Evolutionary conservation across 2,113 vertebrate species (phyloP), one percentile per base, ranked within the genome.

Genomic region (Pterocles burchelli): DNA sequence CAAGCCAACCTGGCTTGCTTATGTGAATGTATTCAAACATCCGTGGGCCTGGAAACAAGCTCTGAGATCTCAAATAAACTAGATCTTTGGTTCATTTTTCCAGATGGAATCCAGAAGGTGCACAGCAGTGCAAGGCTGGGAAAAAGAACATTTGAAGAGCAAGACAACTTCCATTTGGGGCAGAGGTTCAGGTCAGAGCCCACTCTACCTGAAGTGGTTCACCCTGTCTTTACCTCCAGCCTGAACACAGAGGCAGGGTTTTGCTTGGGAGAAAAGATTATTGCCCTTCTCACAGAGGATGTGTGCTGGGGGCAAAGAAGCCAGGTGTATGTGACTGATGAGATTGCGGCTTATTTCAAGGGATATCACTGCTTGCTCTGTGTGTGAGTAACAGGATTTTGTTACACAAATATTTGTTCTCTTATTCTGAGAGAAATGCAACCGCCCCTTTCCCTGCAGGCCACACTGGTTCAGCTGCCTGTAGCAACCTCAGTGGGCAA

Each of bases 271-370:
- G 43, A 36, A 36, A 74, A 45, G 20, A 28, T 49, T 28, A 36
- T 24, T 41, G 14, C 5, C 12, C 5, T 46, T 58, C 59, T 54
- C 38, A 20, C 38, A 0, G 1, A 63, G 2, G 1, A 7, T 14
- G 12, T 26, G 52, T 65, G 41, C 33, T 6, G 3, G 16, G 19
- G n/a, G 10, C 10, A 66, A 54, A 33, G 75, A 78, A 52, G 7
- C 12, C 31, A 24, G 22, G 17, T 21, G 17, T 21, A 18, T 0
- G 1, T 10, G 28, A 21, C 6, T 34, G 3, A 67, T 59, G 48
- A 49, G 26, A 8, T 41, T 25, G 26, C 0, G 2, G 20, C 26
- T 73, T 33, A 3, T 65, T 93, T 61, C 0, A 0, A 52, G 26
- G 9, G 11, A 21, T 31, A 59, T 1, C 26, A 11, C 29, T 46